Base-by-base conservation (phyloP, 2,113 vertebrate species). In the Shinisaurus crocodilurus region DNA sequence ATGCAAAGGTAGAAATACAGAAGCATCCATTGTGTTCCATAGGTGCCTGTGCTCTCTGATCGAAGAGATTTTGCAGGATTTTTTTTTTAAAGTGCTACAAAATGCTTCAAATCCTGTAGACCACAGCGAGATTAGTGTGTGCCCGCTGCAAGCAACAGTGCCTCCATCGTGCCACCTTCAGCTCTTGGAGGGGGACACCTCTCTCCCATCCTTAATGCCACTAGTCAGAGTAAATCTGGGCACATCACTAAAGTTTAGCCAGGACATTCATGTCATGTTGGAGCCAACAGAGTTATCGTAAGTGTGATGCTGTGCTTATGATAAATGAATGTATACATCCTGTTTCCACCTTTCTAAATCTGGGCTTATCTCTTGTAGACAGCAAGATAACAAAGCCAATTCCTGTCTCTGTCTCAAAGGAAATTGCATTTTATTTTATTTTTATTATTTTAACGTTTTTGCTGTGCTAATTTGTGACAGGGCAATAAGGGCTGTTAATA, bases 271-370 rank as follows among this genome's bases (percentile, higher is more conserved):
- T 86, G 60, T 79, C 45, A 85, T 48, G 34, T 40, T 43, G 34
- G 74, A 90, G 34, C 65, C 70, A 50, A 65, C 20, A 65, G 57
- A 40, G 18, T 70, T 69, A 25, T 80, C 27, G 25, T 90, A 67
- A 85, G n/a, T 54, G 25, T 85, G 74, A 79, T 54, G 45, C 57
- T n/a, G 63, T 69, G 45, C 43, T 77, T 79, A 79, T 69, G 74
- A 70, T 79, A 72, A 67, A 70, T 57, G 76, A 67, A 70, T 57
- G 76, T 20, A 40, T 43, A n/a, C 84, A 87, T 72, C 0, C 0
- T 65, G 89, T 80, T 85, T 25, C 0, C 48, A 50, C 79, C 60
- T 88, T 95, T 96, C 84, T 85, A 20, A 63, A 88, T 67, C 63
- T n/a, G 50, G 72, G 5, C 54, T 90, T 67, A 0, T 92, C 80